Evolutionary conservation across 2,797 vertebrate species (phyloP).

Genomic region (Onychomys torridus): DNA sequence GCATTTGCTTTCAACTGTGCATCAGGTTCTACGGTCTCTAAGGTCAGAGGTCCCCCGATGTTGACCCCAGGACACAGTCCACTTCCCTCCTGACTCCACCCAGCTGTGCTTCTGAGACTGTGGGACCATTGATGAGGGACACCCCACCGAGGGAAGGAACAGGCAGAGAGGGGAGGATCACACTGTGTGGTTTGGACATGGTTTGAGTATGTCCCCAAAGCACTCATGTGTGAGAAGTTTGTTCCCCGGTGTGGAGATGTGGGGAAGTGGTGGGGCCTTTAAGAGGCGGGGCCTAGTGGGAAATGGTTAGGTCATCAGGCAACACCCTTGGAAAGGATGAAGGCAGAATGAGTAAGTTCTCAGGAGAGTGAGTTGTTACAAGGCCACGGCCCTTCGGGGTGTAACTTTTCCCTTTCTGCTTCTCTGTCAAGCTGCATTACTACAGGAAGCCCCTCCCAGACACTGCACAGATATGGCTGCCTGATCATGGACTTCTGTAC

Average conservation of each 20-base stretch:
- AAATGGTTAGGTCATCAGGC: not conserved
- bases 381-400: not conserved
- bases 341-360: not conserved
- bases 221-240: not conserved
- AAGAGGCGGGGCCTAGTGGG: not conserved
- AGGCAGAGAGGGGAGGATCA: fast-evolving
- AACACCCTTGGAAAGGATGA: not conserved
- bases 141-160: not conserved
- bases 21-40: not conserved
- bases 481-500: not conserved
- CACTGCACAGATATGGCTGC: not conserved
- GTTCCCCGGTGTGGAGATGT: not conserved
- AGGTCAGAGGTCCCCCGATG: not conserved
- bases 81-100: not conserved
- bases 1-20: not conserved
- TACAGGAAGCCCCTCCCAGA: not conserved
- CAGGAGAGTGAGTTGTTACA: not conserved
- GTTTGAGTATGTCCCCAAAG: not conserved
- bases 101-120: not conserved
- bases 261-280: not conserved
- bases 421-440: not conserved
- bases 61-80: not conserved
- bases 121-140: fast-evolving
- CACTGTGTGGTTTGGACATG: not conserved
- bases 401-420: not conserved